Evolutionary conservation across 2,113 vertebrate species (phyloP).

Genomic region (Dasyprocta punctata): DNA sequence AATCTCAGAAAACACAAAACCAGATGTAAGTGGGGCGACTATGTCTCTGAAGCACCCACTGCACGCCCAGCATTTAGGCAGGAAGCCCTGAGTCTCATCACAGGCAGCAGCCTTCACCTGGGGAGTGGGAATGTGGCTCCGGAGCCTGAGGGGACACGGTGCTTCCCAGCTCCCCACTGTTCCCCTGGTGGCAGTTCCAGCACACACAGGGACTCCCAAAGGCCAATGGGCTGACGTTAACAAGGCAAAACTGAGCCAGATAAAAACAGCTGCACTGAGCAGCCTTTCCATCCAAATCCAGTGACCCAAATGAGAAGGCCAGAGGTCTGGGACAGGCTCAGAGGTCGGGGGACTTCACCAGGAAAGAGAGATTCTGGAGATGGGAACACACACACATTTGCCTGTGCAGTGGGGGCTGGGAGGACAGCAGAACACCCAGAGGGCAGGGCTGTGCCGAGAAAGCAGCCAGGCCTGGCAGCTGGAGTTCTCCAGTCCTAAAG

Average conservation of each 20-base stretch:
- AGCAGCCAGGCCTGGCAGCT: background rate
- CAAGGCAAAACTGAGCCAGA: background rate
- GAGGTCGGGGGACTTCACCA: background rate
- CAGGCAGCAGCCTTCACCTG: fast-evolving
- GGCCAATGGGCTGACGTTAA: fast-evolving
- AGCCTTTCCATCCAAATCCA: background rate
- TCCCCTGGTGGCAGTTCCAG: background rate
- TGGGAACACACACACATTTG: background rate
- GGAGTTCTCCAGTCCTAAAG: too few relatives aligned
- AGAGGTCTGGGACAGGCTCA: background rate
- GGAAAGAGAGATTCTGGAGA: background rate
- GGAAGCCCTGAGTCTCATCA: background rate
- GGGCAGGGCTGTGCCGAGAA: background rate
- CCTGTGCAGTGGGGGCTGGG: too few relatives aligned
- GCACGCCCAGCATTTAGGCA: background rate
- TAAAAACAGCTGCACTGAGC: background rate
- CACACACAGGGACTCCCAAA: background rate
- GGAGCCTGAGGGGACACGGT: background rate
- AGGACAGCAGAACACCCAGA: background rate
- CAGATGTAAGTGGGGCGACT: too few relatives aligned
- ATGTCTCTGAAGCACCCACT: background rate
- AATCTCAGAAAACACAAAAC: background rate
- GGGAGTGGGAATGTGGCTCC: fast-evolving
- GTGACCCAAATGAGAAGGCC: fast-evolving
- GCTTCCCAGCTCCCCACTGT: too few relatives aligned